Evolutionary conservation across 2,888 invertebrate genomes (phyloP), one percentile per base, ranked within the genome.

Genomic region (Apamea anceps): DNA sequence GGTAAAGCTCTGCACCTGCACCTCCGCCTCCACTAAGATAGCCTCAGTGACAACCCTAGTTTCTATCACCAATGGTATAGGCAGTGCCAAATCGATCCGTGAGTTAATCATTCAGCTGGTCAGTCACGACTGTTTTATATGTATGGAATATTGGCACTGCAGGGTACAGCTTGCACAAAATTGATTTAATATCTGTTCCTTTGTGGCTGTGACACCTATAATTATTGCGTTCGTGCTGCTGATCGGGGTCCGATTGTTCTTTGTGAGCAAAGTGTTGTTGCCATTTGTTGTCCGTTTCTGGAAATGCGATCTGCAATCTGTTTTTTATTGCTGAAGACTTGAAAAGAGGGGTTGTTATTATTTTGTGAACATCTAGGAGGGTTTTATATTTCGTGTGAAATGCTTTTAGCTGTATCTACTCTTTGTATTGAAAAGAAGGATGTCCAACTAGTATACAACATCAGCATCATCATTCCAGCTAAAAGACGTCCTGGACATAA

Each of bases 181-280:
- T 87, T 80, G 81, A 85, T 82, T 87, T 75, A 79, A 85, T 86
- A 83, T 79, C 60, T 21, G 28, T 13, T 75, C 81, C 81, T 88
- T 89, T 89, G 89, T 89, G 88, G 51, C 0, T 15, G 5, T 88
- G 89, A 87, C 88, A 88, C 75, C 68, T 75, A 71, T 81, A 81
- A 80, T 81, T 79, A 87, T 74, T 78, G 73, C 66, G 74, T 51
- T 72, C 71, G 32, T 72, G 72, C 15, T n/a, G 18, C 62, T 78
- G 77, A 68, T 65, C 13, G 54, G n/a, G 42, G 32, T 18, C 51
- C 42, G 12, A 70, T 51, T 57, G 42, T 80, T 80, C 71, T 80
- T 76, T 82, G 62, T 66, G 60, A 42, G 13, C 13, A 54, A 28
- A 68, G 25, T 74, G 54, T 57, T 32, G 48, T 10, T 48, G 48